Evolutionary conservation across 1,140 invertebrate genomes (phyloP).

Genomic region (Parapsyche elsis): DNA sequence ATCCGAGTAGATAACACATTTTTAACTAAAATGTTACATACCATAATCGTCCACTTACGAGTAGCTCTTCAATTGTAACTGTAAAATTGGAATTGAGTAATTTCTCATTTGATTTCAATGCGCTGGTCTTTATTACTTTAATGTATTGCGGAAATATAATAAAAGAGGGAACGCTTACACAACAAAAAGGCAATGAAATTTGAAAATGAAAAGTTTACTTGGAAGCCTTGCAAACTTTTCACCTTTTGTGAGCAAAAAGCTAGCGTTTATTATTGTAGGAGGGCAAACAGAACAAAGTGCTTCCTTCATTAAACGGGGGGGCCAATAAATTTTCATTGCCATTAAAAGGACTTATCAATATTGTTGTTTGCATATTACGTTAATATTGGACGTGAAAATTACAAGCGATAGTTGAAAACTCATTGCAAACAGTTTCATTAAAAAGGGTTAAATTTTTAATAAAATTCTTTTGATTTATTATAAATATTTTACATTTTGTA

Average conservation of each 20-base stretch:
- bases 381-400: not conserved
- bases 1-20: too few species aligned
- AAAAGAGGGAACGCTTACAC: conserved; percentile 47
- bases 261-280: conserved; percentile 39
- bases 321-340: conserved; percentile 30
- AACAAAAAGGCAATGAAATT: conserved; percentile 51
- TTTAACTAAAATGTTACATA: too few species aligned
- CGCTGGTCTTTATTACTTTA: conserved; percentile 41
- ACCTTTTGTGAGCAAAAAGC: conserved; percentile 42
- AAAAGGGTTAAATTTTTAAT: too few species aligned
- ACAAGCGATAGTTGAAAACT: too few species aligned
- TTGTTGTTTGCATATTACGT: not conserved
- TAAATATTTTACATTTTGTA: too few species aligned
- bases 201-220: conserved; percentile 40
- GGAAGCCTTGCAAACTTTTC: conserved; percentile 39
- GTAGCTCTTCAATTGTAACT: not conserved
- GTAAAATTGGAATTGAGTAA: conserved; percentile 15
- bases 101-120: conserved; percentile 27
- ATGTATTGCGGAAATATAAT: conserved; percentile 45
- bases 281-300: conserved; percentile 37
- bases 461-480: too few species aligned
- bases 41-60: too few species aligned
- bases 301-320: conserved; percentile 24
- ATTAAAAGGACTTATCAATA: conserved; percentile 29
- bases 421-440: too few species aligned